Evolutionary conservation across 2,797 vertebrate species (phyloP), one percentile per base, ranked within the genome.

Genomic region (Ammospiza maritima): DNA sequence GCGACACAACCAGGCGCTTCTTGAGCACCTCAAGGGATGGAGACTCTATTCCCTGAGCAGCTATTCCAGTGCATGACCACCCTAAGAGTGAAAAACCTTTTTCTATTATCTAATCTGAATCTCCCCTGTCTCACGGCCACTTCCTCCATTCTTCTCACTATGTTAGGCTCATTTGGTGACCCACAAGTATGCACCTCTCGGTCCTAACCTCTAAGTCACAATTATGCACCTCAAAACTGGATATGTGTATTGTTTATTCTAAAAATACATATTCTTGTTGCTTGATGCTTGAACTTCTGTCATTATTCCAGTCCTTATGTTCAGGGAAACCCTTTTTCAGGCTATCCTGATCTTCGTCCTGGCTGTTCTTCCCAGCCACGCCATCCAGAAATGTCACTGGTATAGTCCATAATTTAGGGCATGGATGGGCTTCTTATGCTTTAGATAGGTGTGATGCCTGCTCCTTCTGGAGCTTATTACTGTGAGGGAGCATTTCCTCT

Each of bases 191-290:
- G 11, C 13, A 6, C 9, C 23, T 3, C 4, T 48, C 2, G 2
- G 18, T 27, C 32, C 48, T 54, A 29, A 50, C n/a, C 23, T 26
- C 1, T 21, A 34, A 67, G 3, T 44, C 27, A 7, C 14, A 20
- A 12, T n/a, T 54, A 10, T 0, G 3, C 13, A 6, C 29, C 10
- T 54, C 30, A 13, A 17, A 47, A n/a, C 18, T 13, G 9, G 1
- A 1, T 38, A 22, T 32, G 5, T 69, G 60, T 79, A 18, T 45
- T 25, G 11, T 57, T 82, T 61, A 16, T n/a, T 48, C 20, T 60
- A 58, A 34, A 44, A 76, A 60, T n/a, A 36, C 6, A 4, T n/a
- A 40, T 40, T 32, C 6, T 53, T 57, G 10, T 30, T 72, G 13
- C 32, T 64, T 62, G 13, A 10, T 50, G 36, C 34, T 62, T 64